Evolutionary conservation across 2,797 vertebrate genomes (phyloP).

Genomic region (Hippopotamyrus pictus): DNA sequence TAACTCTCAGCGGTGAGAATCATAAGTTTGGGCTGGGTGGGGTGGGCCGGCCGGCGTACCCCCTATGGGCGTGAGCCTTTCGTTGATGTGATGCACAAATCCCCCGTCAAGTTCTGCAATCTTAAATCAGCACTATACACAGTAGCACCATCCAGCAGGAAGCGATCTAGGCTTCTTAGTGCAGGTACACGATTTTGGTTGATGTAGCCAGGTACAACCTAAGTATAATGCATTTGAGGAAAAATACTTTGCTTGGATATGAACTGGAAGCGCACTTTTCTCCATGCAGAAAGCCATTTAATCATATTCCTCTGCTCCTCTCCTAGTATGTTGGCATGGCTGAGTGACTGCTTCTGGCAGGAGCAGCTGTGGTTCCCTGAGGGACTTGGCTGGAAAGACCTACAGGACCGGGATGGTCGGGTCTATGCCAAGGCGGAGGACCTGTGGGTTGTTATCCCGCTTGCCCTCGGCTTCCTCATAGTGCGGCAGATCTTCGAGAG

Average conservation of each 20-base stretch:
- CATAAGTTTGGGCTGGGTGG: constrained; percentile 33
- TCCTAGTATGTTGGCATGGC: constrained; percentile 74
- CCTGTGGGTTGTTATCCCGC: constrained; percentile 79
- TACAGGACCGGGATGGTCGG: constrained; percentile 77
- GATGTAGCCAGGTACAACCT: neutral
- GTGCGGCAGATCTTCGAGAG: constrained; percentile 84
- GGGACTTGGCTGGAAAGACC: constrained; percentile 86
- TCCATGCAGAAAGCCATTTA: neutral
- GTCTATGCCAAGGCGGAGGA: constrained; percentile 79
- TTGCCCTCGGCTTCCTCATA: constrained; percentile 82
- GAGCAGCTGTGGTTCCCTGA: constrained; percentile 85
- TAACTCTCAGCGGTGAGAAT: neutral
- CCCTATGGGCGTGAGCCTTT: neutral
- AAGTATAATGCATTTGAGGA: neutral
- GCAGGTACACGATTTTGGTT: neutral
- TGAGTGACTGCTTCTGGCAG: constrained; percentile 87
- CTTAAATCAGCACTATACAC: neutral
- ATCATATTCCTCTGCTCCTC: neutral
- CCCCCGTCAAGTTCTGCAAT: neutral
- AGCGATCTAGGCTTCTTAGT: neutral
- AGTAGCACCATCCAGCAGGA: neutral
- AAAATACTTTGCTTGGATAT: neutral
- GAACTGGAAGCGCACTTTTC: neutral
- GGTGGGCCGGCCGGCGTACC: constrained; percentile 34
- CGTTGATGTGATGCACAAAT: neutral